phyloP scores from a whole-genome alignment of 2,797 vertebrate species.

The Syncerus caffer region DNA sequence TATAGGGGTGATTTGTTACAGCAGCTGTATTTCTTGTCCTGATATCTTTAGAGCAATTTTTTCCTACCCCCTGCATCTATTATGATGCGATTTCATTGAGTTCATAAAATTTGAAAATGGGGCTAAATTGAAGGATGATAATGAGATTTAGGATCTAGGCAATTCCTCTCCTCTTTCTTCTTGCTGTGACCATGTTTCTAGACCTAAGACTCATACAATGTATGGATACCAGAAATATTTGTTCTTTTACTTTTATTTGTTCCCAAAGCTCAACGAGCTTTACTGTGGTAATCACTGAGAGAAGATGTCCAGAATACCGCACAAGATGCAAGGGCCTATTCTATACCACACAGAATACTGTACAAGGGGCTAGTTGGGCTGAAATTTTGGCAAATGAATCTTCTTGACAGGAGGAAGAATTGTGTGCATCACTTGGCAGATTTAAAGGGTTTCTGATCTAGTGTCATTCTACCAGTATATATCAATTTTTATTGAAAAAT shows the following conservation, averaged over 20 bases:
- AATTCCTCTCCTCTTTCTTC: not conserved
- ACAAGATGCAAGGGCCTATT: not conserved
- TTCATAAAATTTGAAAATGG: not conserved
- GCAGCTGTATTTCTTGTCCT: not conserved
- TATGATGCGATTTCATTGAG: not conserved
- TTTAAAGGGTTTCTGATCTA: not conserved
- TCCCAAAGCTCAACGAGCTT: not conserved
- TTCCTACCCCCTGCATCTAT: not conserved
- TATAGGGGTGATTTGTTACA: not conserved
- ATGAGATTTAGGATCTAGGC: not conserved
- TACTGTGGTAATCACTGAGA: not conserved
- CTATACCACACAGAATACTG: not conserved
- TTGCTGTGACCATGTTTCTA: not conserved
- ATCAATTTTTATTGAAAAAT: not conserved
- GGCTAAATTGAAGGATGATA: not conserved
- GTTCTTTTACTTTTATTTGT: not conserved
- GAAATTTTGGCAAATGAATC: not conserved
- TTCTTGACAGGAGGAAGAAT: not conserved
- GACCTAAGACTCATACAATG: not conserved
- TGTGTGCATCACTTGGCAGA: not conserved
- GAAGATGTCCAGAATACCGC: not conserved
- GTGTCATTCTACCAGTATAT: not conserved
- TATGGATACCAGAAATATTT: not conserved
- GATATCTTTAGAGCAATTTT: not conserved
- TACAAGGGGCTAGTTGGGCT: not conserved